Percentiles rank a stretch among this genome's conserved stretches.
These are phyloP conservation scores for Merops nubicus DNA, from an alignment of 2,113 vertebrate genomes.

Conservation along the genomic window DNA sequence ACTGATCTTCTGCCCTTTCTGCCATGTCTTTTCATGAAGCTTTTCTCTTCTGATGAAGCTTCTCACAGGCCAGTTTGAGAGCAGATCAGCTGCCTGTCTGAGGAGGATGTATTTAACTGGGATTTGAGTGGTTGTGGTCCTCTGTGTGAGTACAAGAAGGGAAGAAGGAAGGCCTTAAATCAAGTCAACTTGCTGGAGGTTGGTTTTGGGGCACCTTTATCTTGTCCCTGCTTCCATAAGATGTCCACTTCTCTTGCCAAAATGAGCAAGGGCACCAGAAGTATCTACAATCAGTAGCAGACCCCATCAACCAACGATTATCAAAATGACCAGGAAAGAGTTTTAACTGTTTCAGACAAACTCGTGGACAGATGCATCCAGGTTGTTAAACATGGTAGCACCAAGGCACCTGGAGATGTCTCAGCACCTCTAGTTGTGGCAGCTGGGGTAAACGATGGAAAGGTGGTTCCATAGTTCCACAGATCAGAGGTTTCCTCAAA, in stretches of 20 bases:
- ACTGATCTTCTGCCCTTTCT: not conserved
- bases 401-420: not conserved
- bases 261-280: not conserved
- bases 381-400: not conserved
- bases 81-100: not conserved
- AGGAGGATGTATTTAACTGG: too few species aligned
- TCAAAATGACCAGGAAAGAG: not conserved
- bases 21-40: not conserved
- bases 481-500: not conserved
- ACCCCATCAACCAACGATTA: not conserved
- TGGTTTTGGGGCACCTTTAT: not conserved
- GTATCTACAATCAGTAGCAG: not conserved
- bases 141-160: not conserved
- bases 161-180: not conserved
- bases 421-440: not conserved
- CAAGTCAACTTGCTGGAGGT: not conserved
- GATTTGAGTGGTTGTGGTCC: not conserved
- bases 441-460: not conserved
- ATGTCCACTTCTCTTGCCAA: not conserved
- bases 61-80: not conserved
- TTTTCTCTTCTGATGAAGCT: accelerated
- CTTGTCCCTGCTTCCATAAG: not conserved
- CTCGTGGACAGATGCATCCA: not conserved
- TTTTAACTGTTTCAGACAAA: not conserved
- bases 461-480: not conserved